Conservation (phyloP, 2,888 invertebrate species). For the Thumatha senex region DNA sequence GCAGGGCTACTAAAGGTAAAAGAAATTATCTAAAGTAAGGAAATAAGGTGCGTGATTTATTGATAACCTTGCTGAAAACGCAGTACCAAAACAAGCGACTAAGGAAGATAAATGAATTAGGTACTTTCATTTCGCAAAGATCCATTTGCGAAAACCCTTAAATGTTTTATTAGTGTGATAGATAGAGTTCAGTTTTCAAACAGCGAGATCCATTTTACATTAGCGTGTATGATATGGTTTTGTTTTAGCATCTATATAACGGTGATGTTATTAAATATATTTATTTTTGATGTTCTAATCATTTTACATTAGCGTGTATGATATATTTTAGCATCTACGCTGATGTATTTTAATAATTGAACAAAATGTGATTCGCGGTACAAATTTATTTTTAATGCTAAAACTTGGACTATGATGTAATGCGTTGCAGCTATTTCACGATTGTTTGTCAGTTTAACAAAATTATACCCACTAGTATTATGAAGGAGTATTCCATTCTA, state of each 20-base stretch:
- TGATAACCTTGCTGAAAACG: constrained; percentile 64
- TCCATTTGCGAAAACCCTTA: constrained; percentile 50
- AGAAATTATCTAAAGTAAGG: constrained; percentile 66
- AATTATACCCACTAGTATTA: too few species aligned
- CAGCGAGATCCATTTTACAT: constrained; percentile 11
- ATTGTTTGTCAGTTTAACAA: too few species aligned
- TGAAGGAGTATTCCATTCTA: too few species aligned
- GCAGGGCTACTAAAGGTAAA: constrained; percentile 52
- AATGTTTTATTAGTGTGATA: constrained; percentile 43
- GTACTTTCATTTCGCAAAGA: constrained; percentile 57
- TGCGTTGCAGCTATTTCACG: too few species aligned
- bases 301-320: constrained; percentile 20
- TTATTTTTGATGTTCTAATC: too few species aligned
- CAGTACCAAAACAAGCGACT: constrained; percentile 69
- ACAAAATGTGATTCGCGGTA: too few species aligned
- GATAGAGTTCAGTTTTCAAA: constrained; percentile 29
- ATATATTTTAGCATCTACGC: constrained; percentile 10
- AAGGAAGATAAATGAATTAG: constrained; percentile 76
- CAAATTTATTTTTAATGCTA: too few species aligned
- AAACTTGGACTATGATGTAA: too few species aligned
- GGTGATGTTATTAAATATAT: too few species aligned
- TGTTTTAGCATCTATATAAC: constrained; percentile 1
- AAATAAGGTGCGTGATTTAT: constrained; percentile 75
- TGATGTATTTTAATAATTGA: too few species aligned
- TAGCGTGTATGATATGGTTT: constrained; percentile 19